Evolutionary conservation across 2,888 invertebrate genomes (phyloP), one percentile per base, ranked within the genome.

Genomic region (Trypoxylon attenuatum): DNA sequence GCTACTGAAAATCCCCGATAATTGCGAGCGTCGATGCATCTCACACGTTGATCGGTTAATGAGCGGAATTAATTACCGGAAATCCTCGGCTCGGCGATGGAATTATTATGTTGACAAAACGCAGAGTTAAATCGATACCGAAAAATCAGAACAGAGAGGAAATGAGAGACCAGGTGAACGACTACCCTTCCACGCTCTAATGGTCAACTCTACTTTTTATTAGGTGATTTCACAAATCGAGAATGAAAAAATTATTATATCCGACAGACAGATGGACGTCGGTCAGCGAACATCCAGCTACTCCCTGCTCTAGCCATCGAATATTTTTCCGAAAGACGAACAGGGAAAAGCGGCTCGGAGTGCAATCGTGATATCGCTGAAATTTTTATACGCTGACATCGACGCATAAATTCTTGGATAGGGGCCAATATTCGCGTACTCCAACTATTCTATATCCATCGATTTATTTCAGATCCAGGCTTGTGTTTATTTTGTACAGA

Each of bases 341-440:
- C 4, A 33, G 33, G n/a, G 10, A 10, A 13, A 33, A 33, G 33
- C 10, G 51, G 18, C 45, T 45, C 43, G 21, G 51, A 53, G 45
- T 63, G 55, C 69, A 63, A 64, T 65, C 53, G 50, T 69, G 71
- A 73, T 73, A 76, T 71, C 68, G 74, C 73, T 80, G 77, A 79
- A 78, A 76, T 77, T 77, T 79, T 79, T 73, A 79, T 77, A 69
- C 68, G 55, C 61, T 61, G 39, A 70, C 69, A 72, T 67, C 65
- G 61, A 5, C 47, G 70, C 54, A 73, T 73, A 70, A 73, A 78
- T 80, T 74, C 71, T 71, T 80, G 80, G 79, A 69, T 19, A 38
- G 47, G 27, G 23, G 56, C 76, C 78, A 78, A 54, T 52, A 46
- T 42, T 13, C 39, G 16, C 46, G 23, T 51, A 27, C 41, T 41